Evolutionary conservation across 1,140 invertebrate genomes (phyloP), one percentile per base, ranked within the genome.

Genomic region (Nephila pilipes): DNA sequence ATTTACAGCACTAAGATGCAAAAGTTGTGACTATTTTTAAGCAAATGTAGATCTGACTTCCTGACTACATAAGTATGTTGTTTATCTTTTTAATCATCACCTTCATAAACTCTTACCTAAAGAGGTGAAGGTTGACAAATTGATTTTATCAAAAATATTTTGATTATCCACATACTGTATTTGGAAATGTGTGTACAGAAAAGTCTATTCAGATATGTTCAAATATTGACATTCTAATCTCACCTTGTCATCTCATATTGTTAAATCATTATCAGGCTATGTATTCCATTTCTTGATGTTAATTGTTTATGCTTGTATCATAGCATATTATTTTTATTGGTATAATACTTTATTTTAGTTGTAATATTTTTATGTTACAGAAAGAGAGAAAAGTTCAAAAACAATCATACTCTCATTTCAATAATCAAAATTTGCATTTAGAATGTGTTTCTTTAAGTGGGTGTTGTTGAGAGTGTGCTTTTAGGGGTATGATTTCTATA

Each of bases 11-110:
- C 89, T 32, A 36, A 75, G 16, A 75, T 75, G 16, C 32, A 46
- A 54, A 91, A 83, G 89, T 63, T 54, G 20, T 58, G 38, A 83
- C 75, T 91, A 83, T 90, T 90, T 90, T 90, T 90, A 87, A 36
- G 65, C 54, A 91, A 91, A 57, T 91, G 75, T 60, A 83, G 89
- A 91, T 63, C 75, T 91, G 79, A 91, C 63, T 91, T 91, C 89
- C 29, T 58, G 29, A 57, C 25, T n/a, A 87, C 60, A 65, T 90
- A 90, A 54, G 80, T 90, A 29, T n/a, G 22, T 63, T 55, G 55
- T 83, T 91, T 29, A 91, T 79, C 55, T 54, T 91, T 83, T 81
- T 91, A 91, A 83, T 25, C 57, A n/a, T 29, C 20, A 46, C 29
- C 75, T 91, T 91, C 58, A 46, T 25, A 2, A 83, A 55, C 55